phyloP scores from a whole-genome alignment of 2,888 invertebrate genomes.

The Apocheima hispidaria region DNA sequence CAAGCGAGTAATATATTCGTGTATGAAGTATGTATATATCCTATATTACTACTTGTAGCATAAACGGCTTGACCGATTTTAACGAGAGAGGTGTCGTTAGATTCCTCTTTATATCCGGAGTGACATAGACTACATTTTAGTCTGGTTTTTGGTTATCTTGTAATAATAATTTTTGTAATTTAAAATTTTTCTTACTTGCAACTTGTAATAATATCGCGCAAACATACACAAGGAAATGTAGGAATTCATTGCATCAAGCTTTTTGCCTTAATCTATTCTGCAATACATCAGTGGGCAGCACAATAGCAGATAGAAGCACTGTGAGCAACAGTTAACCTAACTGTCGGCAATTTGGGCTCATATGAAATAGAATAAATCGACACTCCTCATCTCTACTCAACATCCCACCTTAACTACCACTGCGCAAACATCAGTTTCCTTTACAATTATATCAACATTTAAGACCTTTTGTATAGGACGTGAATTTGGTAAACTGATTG shows the following conservation, averaged over 20 bases:
- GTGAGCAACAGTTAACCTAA: slow-evolving; percentile 79
- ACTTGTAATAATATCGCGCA: neutral
- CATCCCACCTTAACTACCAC: slow-evolving; percentile 24
- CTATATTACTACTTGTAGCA: too few species aligned
- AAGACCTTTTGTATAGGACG: slow-evolving; percentile 18
- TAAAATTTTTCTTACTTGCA: too few species aligned
- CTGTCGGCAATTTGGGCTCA: slow-evolving; percentile 75
- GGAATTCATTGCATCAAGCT: slow-evolving; percentile 47
- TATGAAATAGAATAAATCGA: slow-evolving; percentile 76
- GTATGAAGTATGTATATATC: too few species aligned
- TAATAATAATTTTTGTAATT: too few species aligned
- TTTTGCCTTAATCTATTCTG: slow-evolving; percentile 62
- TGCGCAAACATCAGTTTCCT: slow-evolving; percentile 31
- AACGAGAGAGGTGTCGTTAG: too few species aligned
- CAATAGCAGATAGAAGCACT: slow-evolving; percentile 73
- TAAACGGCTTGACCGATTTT: too few species aligned
- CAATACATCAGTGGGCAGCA: slow-evolving; percentile 70
- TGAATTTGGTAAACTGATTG: slow-evolving; percentile 28
- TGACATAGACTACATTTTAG: too few species aligned
- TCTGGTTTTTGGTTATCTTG: too few species aligned
- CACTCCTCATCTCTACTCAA: slow-evolving; percentile 46
- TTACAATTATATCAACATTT: slow-evolving; percentile 7
- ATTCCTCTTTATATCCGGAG: too few species aligned
- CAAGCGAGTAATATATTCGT: too few species aligned
- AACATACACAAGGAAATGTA: slow-evolving; percentile 33